Conservation (phyloP, 1,140 invertebrate genomes). For the Drosophila navojoa region DNA sequence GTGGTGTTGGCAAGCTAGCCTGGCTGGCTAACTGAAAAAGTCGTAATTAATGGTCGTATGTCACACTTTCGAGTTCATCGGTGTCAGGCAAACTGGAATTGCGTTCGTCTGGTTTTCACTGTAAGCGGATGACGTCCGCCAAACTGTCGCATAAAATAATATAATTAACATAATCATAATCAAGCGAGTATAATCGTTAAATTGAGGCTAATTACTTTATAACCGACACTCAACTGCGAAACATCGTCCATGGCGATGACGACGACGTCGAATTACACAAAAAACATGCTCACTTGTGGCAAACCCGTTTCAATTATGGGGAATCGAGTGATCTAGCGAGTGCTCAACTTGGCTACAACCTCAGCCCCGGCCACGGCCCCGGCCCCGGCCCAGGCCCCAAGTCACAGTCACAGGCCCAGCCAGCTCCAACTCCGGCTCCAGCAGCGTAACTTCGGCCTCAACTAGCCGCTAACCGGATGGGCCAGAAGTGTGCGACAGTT, state of each 20-base stretch:
- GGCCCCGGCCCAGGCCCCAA: background rate
- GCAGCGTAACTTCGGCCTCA: background rate
- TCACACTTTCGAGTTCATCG: conserved; percentile 76
- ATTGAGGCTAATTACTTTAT: conserved; percentile 83
- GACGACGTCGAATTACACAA: conserved; percentile 46
- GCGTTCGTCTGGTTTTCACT: conserved; percentile 60
- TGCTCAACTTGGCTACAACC: conserved; percentile 41
- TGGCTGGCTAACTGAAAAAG: background rate
- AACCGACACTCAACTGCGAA: conserved; percentile 80
- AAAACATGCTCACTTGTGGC: conserved; percentile 77
- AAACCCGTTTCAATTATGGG: conserved; percentile 79
- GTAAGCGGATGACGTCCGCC: conserved; percentile 45
- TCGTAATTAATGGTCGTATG: conserved; percentile 40
- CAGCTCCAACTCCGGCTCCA: background rate
- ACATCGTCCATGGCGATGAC: conserved; percentile 56
- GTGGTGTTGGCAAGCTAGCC: conserved; percentile 17
- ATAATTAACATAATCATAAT: conserved; percentile 83
- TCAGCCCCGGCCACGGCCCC: conserved; percentile 14
- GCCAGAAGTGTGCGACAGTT: conserved; percentile 57
- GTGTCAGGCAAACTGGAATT: conserved; percentile 63
- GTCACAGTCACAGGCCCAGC: too few species aligned
- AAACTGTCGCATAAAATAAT: conserved; percentile 75
- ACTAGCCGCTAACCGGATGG: conserved; percentile 43
- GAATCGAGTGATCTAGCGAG: conserved; percentile 51
- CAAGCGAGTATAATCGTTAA: conserved; percentile 82